A percentile compares a stretch with the other conserved stretches of the same genome.
These are phyloP conservation scores for Tribolium madens DNA, from an alignment of 1,140 invertebrate genomes.

Conservation along the genomic window DNA sequence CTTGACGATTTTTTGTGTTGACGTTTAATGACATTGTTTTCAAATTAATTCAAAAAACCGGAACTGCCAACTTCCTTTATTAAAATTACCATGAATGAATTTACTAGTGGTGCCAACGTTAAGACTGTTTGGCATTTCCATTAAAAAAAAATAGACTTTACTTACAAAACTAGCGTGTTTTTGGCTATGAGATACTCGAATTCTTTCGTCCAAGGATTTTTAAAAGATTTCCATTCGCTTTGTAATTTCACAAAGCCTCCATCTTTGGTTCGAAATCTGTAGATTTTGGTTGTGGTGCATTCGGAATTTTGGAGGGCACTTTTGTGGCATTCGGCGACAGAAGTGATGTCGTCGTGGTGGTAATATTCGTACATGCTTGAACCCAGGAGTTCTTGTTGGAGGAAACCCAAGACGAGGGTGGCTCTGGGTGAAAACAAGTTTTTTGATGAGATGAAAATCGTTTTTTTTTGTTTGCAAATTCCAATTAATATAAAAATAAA, in stretches of 20 bases:
- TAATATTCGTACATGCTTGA: slow-evolving; percentile 96
- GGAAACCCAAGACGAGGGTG: slow-evolving; percentile 88
- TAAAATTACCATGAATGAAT: too few relatives aligned
- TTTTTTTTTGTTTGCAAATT: too few relatives aligned
- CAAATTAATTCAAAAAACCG: too few relatives aligned
- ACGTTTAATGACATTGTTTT: too few relatives aligned
- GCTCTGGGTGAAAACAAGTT: slow-evolving; percentile 72
- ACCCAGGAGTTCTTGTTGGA: slow-evolving; percentile 92
- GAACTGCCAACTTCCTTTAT: too few relatives aligned
- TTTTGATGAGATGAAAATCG: background rate
- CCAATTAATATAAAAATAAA: too few relatives aligned
- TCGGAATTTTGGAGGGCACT: slow-evolving; percentile 77
- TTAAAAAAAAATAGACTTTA: slow-evolving; percentile 56
- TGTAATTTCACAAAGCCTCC: slow-evolving; percentile 79
- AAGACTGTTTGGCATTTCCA: too few relatives aligned
- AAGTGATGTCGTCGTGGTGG: slow-evolving; percentile 84
- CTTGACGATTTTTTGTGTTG: too few relatives aligned
- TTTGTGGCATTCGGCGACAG: slow-evolving; percentile 88
- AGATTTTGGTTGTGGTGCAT: slow-evolving; percentile 77
- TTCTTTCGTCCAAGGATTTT: slow-evolving; percentile 93
- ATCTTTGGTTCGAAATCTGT: slow-evolving; percentile 84
- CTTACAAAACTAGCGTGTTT: slow-evolving; percentile 80
- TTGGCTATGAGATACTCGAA: slow-evolving; percentile 89
- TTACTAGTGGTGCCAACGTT: too few relatives aligned
- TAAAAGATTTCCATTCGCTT: slow-evolving; percentile 88